These are phyloP conservation scores for Asobara japonica DNA, from an alignment of 1,140 invertebrate genomes.

Conservation along the genomic window DNA sequence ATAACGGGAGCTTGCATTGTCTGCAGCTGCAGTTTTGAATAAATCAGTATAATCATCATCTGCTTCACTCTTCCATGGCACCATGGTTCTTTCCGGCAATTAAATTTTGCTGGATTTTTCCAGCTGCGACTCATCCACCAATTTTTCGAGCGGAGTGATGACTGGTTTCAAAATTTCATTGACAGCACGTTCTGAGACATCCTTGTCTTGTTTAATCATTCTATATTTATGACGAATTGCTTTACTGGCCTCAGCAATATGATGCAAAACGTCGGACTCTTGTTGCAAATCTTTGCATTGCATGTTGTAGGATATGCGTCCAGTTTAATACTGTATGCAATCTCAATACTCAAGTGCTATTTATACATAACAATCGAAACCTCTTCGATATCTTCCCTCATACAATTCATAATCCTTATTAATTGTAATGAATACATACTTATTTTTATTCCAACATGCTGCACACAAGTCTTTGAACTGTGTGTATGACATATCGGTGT, in stretches of 20 bases:
- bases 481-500: not conserved
- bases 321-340: no score
- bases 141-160: not conserved
- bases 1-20: no score
- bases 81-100: not conserved
- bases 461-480: slow-evolving; percentile 1
- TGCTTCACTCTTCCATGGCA: not conserved
- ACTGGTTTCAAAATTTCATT: not conserved
- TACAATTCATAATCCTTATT: slow-evolving; percentile 18
- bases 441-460: slow-evolving; percentile 1
- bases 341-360: not conserved
- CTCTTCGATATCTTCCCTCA: slow-evolving; percentile 7
- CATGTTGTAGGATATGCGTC: no score
- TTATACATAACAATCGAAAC: slow-evolving; percentile 22
- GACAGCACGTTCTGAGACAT: not conserved
- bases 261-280: no score
- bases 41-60: not conserved
- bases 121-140: not conserved
- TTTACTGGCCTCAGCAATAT: no score
- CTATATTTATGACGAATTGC: no score
- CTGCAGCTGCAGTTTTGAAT: not conserved
- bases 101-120: not conserved
- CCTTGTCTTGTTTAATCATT: not conserved
- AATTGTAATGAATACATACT: slow-evolving; percentile 11
- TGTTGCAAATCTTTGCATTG: no score